These are phyloP conservation scores for Zaprionus vittiger DNA, from an alignment of 1,140 invertebrate genomes.

Conservation along the genomic window DNA sequence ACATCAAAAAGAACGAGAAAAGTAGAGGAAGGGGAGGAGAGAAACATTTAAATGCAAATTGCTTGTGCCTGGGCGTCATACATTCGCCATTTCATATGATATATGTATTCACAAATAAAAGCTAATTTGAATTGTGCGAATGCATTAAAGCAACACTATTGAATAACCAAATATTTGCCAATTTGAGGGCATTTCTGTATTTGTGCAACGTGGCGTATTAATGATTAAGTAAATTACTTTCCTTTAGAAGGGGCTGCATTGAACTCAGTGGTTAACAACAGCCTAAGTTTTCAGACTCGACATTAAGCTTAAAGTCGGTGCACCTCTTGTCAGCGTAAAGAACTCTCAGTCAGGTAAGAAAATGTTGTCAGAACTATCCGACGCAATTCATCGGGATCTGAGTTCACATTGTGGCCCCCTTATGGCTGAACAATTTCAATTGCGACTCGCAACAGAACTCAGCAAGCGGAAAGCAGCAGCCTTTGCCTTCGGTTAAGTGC, in stretches of 20 bases:
- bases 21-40: conserved; percentile 3
- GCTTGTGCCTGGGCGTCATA: conserved; percentile 41
- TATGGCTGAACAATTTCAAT: conserved; percentile 29
- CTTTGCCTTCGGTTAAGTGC: conserved; percentile 15
- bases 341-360: background rate
- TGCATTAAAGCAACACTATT: conserved; percentile 38
- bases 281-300: background rate
- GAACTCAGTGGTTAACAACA: background rate
- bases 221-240: background rate
- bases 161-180: conserved; percentile 38
- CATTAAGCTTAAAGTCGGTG: background rate
- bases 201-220: background rate
- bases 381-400: background rate
- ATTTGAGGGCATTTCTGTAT: background rate
- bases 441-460: conserved; percentile 19
- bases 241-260: no score
- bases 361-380: background rate
- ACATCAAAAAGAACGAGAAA: conserved; percentile 39
- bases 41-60: conserved; percentile 44
- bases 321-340: background rate
- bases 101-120: conserved; percentile 63
- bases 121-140: conserved; percentile 70
- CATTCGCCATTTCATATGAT: conserved; percentile 51
- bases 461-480: conserved; percentile 15
- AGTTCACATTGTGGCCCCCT: conserved; percentile 1